Evolutionary conservation across 2,888 invertebrate species (phyloP), one percentile per base, ranked within the genome.

Genomic region (Poecilobothrus nobilitatus): DNA sequence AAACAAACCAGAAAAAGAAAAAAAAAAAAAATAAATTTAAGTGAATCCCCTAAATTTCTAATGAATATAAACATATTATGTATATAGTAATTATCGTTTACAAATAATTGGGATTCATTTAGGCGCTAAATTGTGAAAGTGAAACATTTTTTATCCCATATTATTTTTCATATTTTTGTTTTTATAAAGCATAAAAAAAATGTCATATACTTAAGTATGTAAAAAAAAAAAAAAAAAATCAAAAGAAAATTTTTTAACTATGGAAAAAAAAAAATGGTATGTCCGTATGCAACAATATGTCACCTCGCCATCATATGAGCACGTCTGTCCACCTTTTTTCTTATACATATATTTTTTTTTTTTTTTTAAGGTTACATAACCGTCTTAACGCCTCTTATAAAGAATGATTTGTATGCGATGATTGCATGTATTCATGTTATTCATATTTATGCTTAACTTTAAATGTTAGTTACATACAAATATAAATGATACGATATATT

Each of bases 61-160:
- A 27, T 27, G 5, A 27, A 27, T 27, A 27, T 27, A 27, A 4
- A 27, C 27, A 27, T 27, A 27, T 27, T 27, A 27, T 27, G 27
- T 5, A 27, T 27, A 27, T 27, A 2, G 27, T 27, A 27, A 27
- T 37, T 2, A 53, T 15, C 15, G 15, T 53, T 53, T 53, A 53
- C n/a, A 53, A 53, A 53, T 53, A 53, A 53, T 53, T 53, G 53
- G 18, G 53, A 53, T 53, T 53, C 53, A 53, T 15, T 63, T 63
- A 27, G 27, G 63, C 27, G 63, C 27, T 63, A 22, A 63, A 22
- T 27, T 27, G 63, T 63, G 63, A 63, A 63, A 63, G 63, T 63
- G 63, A 63, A 63, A 63, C 63, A 27, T 63, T 63, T 63, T 21
- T 62, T 7, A 62, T 63, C 27, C 12, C 1, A 27, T 27, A 5